These are phyloP conservation scores for Dascyllus trimaculatus DNA, from an alignment of 2,113 vertebrate species.

Conservation along the genomic window DNA sequence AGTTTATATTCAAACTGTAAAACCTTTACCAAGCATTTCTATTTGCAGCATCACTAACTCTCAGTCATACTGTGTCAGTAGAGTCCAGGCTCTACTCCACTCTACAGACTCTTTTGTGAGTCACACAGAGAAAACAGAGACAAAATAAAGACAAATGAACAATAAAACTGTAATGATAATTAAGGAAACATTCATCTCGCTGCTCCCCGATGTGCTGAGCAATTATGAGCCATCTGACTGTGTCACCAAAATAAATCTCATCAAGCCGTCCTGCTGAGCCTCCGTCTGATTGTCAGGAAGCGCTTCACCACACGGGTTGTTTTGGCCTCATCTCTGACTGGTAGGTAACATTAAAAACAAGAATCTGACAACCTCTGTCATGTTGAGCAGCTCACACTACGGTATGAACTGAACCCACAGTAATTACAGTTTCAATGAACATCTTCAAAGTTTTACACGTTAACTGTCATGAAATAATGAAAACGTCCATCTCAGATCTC, in stretches of 20 bases:
- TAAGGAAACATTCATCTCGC: constrained; percentile 38
- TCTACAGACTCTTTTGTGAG: neutral
- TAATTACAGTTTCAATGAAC: too few relatives aligned
- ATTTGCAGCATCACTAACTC: too few relatives aligned
- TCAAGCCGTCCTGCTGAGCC: constrained; percentile 37
- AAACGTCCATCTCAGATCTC: too few relatives aligned
- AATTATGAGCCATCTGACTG: constrained; percentile 41
- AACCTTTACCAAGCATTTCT: too few relatives aligned
- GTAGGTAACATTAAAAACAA: neutral
- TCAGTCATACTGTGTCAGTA: too few relatives aligned
- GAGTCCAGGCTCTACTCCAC: neutral
- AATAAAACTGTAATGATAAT: constrained; percentile 36
- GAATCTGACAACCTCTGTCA: neutral
- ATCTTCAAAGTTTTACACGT: neutral
- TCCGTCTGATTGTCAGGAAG: constrained; percentile 17
- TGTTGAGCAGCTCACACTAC: too few relatives aligned
- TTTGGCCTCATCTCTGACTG: constrained; percentile 3
- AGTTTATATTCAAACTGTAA: neutral
- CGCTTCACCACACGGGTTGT: constrained; percentile 1
- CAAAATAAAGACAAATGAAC: neutral
- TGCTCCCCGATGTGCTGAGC: constrained; percentile 43
- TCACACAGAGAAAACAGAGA: neutral
- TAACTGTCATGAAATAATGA: too few relatives aligned
- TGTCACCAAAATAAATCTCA: constrained; percentile 32
- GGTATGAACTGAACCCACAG: too few relatives aligned